Base-by-base conservation (phyloP, 2,888 invertebrate species). In the Pristionchus entomophagus region DNA sequence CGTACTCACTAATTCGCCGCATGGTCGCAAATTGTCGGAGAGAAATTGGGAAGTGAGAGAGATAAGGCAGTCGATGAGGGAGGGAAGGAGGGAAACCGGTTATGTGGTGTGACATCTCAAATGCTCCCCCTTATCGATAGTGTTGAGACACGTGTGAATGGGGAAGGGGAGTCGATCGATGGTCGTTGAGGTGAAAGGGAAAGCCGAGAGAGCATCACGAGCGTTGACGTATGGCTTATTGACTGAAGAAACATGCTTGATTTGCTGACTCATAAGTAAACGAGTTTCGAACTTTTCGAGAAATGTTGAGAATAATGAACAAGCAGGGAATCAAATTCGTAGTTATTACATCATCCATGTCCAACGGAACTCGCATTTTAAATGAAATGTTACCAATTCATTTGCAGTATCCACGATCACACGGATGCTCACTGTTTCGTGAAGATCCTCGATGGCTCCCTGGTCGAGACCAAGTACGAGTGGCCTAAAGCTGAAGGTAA, bases 341-440 rank as follows among this genome's bases (percentile, higher is more conserved):
- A n/a, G n/a, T n/a, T n/a, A n/a, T n/a, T n/a, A n/a, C n/a, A n/a
- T n/a, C n/a, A n/a, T n/a, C n/a, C n/a, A n/a, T n/a, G n/a, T n/a
- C n/a, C n/a, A n/a, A n/a, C n/a, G n/a, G n/a, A n/a, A n/a, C n/a
- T n/a, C n/a, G n/a, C n/a, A n/a, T n/a, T n/a, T n/a, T n/a, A n/a
- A n/a, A n/a, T n/a, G n/a, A n/a, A n/a, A n/a, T n/a, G n/a, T n/a
- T n/a, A n/a, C n/a, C n/a, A n/a, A n/a, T n/a, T 17, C 35, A 2
- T 51, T 80, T 90, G 97, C 0, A 96, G 97, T 17, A 97, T 99
- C 90, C 99, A 99, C 94, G 98, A 98, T 94, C 99, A 99, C 93
- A 96, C 97, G 0, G 96, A 98, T 93, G 96, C 98, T 0, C 98
- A 99, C 94, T 99, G 99, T 94, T 97, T 99, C 94, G 97, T 99